Percentiles rank a stretch among this genome's conserved stretches.
These are phyloP conservation scores for Mirounga angustirostris DNA, from an alignment of 2,113 vertebrate species.

Conservation along the genomic window DNA sequence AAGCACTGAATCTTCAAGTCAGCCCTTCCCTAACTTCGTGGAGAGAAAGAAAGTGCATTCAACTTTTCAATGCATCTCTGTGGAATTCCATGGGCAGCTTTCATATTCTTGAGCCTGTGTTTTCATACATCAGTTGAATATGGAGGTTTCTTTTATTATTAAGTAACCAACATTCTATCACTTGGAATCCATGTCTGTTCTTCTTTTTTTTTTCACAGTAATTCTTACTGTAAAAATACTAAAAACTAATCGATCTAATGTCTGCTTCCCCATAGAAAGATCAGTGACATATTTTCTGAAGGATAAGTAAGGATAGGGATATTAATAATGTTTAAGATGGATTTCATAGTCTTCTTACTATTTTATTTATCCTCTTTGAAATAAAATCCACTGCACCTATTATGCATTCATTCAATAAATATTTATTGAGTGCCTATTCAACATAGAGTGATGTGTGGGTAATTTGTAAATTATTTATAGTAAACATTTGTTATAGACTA, in stretches of 20 bases:
- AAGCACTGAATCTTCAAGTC: slow-evolving; percentile 16
- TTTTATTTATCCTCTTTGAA: slow-evolving; percentile 46
- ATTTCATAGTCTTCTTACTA: neutral
- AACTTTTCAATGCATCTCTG: slow-evolving; percentile 48
- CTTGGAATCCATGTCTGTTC: neutral
- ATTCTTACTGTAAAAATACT: slow-evolving; percentile 26
- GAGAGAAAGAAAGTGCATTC: slow-evolving; percentile 18
- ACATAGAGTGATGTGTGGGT: neutral
- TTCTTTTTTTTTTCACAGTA: neutral
- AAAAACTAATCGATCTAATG: slow-evolving; percentile 43
- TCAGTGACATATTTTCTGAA: slow-evolving; percentile 53
- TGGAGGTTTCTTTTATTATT: slow-evolving; percentile 55
- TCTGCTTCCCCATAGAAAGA: neutral
- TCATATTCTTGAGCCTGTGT: neutral
- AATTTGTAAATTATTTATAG: slow-evolving; percentile 53
- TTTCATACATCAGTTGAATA: slow-evolving; percentile 25
- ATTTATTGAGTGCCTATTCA: slow-evolving; percentile 44
- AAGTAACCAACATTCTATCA: neutral
- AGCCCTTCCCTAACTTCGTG: neutral
- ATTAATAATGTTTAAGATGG: slow-evolving; percentile 29
- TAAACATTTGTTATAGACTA: slow-evolving; percentile 43
- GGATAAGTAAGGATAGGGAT: neutral
- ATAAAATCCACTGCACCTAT: neutral
- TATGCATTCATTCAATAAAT: slow-evolving; percentile 48
- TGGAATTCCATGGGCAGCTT: slow-evolving; percentile 33